Base-by-base conservation (phyloP, 2,888 invertebrate species). In the Cephus sareptanus region DNA sequence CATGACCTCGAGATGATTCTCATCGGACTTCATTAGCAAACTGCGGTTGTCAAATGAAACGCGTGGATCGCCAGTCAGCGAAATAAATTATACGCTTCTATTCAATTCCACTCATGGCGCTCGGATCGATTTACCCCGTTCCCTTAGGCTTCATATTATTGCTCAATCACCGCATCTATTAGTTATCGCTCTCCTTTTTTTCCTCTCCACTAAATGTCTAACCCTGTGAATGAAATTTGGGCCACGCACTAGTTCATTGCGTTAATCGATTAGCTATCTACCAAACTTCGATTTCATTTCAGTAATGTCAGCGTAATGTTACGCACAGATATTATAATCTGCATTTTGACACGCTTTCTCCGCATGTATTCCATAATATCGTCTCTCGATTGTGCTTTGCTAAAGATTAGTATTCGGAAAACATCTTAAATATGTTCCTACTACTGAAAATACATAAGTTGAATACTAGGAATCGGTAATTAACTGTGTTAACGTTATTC, bases 121-220 rank as follows among this genome's bases (percentile, higher is more conserved):
- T 76, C 56, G 70, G 69, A 70, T 77, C 77, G 69, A 75, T 79
- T 75, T 79, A 74, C 73, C 69, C 73, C 34, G 77, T 76, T 77
- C 71, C 76, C 77, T 80, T 79, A 35, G 75, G 75, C 69, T 34
- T 73, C 33, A 77, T 79, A 80, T 82, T 81, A 81, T 85, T 86
- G 82, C 86, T 85, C 85, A 88, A 87, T 86, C 81, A 73, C 77
- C 79, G 81, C 79, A 81, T 83, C 85, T 85, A 87, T 86, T 86
- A 84, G 84, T 81, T 75, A 75, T 80, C 82, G 83, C 75, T 86
- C 85, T 81, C 83, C 82, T 87, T 86, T 83, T 85, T 82, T 85
- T 77, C 13, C 40, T 15, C 15, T 15, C 40, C 40, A 4, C 15
- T 6, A 40, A 13, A 40, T 15, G 56, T 56, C 56, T 56, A 56